Evolutionary conservation across 2,888 invertebrate genomes (phyloP), one percentile per base, ranked within the genome.

Genomic region (Miltochrista miniata): DNA sequence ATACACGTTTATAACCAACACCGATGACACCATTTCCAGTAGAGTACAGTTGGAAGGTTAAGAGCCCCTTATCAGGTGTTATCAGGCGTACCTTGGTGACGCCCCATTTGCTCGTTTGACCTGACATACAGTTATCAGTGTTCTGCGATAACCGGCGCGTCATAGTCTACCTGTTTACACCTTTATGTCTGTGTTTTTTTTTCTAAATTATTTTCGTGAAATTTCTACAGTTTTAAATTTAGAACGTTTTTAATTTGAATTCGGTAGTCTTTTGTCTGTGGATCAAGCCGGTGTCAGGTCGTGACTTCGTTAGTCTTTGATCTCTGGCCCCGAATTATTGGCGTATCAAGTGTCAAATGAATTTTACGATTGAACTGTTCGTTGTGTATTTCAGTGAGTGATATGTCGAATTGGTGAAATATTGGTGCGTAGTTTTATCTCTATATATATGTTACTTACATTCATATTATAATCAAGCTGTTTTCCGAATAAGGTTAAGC

Each of bases 71-170:
- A 90, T 90, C 90, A 80, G 37, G 56, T 67, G 72, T 90, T 90
- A 90, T 90, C 90, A 89, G 79, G 73, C 79, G 76, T 83, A 83
- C 83, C 83, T 83, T 80, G 76, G 77, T 79, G 74, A 81, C 88
- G 87, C 85, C 87, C 88, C 87, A 84, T 87, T 89, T 91, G 90
- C 83, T 87, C 90, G 86, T 91, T 91, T 91, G 91, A 91, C 91
- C 91, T 91, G 91, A 90, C 90, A 91, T 84, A 76, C 80, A 85
- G 85, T 89, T 90, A 90, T 91, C 90, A 91, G 89, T 87, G 71
- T 83, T 68, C 74, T 74, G 84, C 87, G 91, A 91, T 91, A 91
- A 88, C 85, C 83, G 80, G 70, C 70, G 48, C 79, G 79, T 74
- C 81, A 82, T 81, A 68, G 71, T 68, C 68, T 89, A 90, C 90